These are phyloP conservation scores for Verasper variegatus DNA, from an alignment of 2,113 vertebrate species.

Conservation along the genomic window DNA sequence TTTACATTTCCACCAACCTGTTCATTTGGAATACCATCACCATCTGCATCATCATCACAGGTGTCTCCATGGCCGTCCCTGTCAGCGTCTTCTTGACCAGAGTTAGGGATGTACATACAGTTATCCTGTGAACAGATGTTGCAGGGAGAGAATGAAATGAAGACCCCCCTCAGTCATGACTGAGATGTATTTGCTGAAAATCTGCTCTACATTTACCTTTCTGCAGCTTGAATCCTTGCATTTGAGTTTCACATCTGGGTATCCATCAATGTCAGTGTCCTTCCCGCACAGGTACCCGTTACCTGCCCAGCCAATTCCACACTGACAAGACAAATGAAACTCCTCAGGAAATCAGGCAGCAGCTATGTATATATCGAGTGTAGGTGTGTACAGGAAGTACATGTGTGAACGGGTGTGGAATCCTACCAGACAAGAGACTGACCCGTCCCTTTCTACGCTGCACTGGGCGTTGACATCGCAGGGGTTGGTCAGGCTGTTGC, in stretches of 20 bases:
- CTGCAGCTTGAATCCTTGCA: slow-evolving; percentile 89
- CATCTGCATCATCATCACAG: slow-evolving; percentile 95
- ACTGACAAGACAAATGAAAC: slow-evolving; percentile 81
- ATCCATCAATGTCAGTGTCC: slow-evolving; percentile 97
- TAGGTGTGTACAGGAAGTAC: not conserved
- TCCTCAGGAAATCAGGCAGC: slow-evolving; percentile 13
- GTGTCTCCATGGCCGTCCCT: slow-evolving; percentile 89
- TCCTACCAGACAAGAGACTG: slow-evolving; percentile 89
- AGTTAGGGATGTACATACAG: slow-evolving; percentile 94
- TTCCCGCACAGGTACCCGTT: slow-evolving; percentile 95
- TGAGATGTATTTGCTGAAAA: not conserved
- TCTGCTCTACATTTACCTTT: slow-evolving; percentile 83
- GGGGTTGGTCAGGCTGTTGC: slow-evolving; percentile 90
- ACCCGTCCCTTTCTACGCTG: slow-evolving; percentile 86
- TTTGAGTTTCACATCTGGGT: slow-evolving; percentile 92
- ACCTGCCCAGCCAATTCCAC: slow-evolving; percentile 96
- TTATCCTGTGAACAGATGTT: slow-evolving; percentile 86
- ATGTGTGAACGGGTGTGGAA: not conserved
- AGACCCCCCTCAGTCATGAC: not conserved
- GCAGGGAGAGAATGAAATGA: not conserved
- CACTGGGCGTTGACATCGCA: slow-evolving; percentile 92
- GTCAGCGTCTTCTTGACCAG: slow-evolving; percentile 97
- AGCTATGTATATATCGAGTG: not conserved
- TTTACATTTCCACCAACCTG: slow-evolving; percentile 82
- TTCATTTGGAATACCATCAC: slow-evolving; percentile 93